Percentiles rank a stretch among this genome's conserved stretches.
Conservation (phyloP, 1,140 invertebrate species). For the Ctenoplectra terminalis region DNA sequence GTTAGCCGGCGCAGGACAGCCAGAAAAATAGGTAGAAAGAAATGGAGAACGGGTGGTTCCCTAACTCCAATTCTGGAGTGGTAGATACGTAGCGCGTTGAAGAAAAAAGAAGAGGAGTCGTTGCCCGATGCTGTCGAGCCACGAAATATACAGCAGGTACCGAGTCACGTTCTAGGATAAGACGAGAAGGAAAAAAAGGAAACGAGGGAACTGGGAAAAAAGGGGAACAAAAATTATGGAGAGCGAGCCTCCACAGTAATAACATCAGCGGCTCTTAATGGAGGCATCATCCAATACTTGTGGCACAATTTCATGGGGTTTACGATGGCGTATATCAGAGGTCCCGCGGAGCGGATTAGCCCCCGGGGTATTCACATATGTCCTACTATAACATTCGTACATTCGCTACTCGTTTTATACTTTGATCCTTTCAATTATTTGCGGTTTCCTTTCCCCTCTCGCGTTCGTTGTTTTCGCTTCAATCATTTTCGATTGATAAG, state of each 20-base stretch:
- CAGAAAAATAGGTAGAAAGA: slow-evolving; percentile 33
- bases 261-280: slow-evolving; percentile 71
- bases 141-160: slow-evolving; percentile 55
- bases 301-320: slow-evolving; percentile 72
- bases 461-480: too few species aligned
- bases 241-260: slow-evolving; percentile 57
- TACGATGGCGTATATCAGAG: slow-evolving; percentile 72
- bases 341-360: slow-evolving; percentile 65
- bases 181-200: slow-evolving; percentile 7
- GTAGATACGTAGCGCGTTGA: slow-evolving; percentile 10
- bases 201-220: slow-evolving; percentile 33
- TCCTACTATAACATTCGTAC: slow-evolving; percentile 52
- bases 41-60: slow-evolving; percentile 31
- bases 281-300: slow-evolving; percentile 72
- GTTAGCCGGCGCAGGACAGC: slow-evolving; percentile 11
- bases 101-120: slow-evolving; percentile 11
- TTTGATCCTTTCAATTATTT: slow-evolving; percentile 32
- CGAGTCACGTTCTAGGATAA: slow-evolving; percentile 46
- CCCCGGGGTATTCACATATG: slow-evolving; percentile 60
- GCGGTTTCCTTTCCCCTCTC: too few species aligned
- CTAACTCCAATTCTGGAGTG: not conserved
- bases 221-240: slow-evolving; percentile 54
- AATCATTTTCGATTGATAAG: too few species aligned
- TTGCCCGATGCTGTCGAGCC: slow-evolving; percentile 30
- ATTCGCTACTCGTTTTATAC: slow-evolving; percentile 32